These are phyloP conservation scores for Drosophila paranaensis DNA, from an alignment of 2,888 invertebrate species.

Conservation along the genomic window DNA sequence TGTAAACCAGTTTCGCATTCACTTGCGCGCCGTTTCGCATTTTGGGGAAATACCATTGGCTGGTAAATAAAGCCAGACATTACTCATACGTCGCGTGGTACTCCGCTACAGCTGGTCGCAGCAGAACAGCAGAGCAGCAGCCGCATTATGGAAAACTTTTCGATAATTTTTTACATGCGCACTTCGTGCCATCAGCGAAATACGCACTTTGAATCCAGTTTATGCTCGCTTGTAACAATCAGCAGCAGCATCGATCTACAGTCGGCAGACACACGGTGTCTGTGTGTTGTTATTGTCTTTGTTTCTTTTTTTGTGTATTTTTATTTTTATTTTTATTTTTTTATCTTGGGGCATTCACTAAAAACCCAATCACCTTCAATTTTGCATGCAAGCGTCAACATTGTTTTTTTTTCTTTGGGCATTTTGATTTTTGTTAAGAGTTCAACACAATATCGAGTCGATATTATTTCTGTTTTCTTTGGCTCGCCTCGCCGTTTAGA, in stretches of 20 bases:
- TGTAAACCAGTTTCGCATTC: conserved; percentile 56
- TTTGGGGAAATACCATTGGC: conserved; percentile 68
- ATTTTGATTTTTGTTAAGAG: conserved; percentile 14
- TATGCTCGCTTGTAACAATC: conserved; percentile 15
- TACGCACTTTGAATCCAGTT: conserved; percentile 50
- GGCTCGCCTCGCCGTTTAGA: conserved; percentile 36
- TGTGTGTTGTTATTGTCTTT: conserved; percentile 8
- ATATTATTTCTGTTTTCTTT: conserved; percentile 7
- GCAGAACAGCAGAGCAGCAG: background rate
- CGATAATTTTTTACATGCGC: conserved; percentile 13
- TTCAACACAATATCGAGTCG: conserved; percentile 7
- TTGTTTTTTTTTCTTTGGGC: conserved; percentile 7
- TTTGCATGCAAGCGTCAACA: conserved; percentile 46
- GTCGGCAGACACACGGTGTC: background rate
- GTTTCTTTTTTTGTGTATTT: conserved; percentile 7
- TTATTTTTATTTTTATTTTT: conserved; percentile 7
- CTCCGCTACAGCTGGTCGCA: background rate
- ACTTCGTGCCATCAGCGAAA: conserved; percentile 21
- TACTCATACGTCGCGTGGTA: conserved; percentile 59
- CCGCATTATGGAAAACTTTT: conserved; percentile 44
- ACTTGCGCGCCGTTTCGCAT: conserved; percentile 18
- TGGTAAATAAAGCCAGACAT: conserved; percentile 34
- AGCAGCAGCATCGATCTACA: conserved; percentile 8
- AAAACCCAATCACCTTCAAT: conserved; percentile 68
- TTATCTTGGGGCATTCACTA: conserved; percentile 26